Evolutionary conservation across 2,888 invertebrate genomes (phyloP).

Genomic region (Phanerotoma sp.): DNA sequence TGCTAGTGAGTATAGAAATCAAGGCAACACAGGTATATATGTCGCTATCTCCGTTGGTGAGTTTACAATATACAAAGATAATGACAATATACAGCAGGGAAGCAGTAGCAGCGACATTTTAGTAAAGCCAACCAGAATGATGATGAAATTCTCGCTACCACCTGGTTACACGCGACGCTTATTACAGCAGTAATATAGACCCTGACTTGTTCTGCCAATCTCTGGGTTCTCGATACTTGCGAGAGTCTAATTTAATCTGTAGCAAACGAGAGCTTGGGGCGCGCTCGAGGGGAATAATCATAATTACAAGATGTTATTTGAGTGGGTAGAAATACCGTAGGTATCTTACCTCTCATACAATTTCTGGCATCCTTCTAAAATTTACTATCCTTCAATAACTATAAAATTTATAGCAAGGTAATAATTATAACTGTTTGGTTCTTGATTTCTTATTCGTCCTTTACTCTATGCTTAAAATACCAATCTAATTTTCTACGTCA

Average conservation of each 20-base stretch:
- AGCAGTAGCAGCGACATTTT: no score
- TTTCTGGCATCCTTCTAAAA: background rate
- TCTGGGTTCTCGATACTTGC: slow-evolving; percentile 6
- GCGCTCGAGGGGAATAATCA: slow-evolving; percentile 15
- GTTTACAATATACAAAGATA: no score
- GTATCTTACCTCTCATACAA: background rate
- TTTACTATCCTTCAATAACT: background rate
- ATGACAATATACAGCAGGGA: no score
- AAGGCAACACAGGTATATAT: no score
- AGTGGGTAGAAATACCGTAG: slow-evolving; percentile 2
- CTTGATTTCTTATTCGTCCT: background rate
- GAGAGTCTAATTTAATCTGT: slow-evolving; percentile 19
- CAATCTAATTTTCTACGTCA: background rate
- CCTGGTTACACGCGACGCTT: slow-evolving; percentile 3
- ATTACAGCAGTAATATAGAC: slow-evolving; percentile 11
- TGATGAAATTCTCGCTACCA: slow-evolving; percentile 3
- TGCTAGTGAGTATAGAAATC: no score
- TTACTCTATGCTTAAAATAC: background rate
- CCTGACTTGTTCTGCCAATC: slow-evolving; percentile 15
- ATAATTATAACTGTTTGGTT: slow-evolving; percentile 2
- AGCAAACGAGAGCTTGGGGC: background rate
- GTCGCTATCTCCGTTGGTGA: no score
- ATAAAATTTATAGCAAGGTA: background rate
- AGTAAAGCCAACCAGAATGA: background rate
- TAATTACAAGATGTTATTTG: slow-evolving; percentile 19